These are phyloP conservation scores for Odontophorus gujanensis DNA, from an alignment of 2,113 vertebrate genomes.

Conservation along the genomic window DNA sequence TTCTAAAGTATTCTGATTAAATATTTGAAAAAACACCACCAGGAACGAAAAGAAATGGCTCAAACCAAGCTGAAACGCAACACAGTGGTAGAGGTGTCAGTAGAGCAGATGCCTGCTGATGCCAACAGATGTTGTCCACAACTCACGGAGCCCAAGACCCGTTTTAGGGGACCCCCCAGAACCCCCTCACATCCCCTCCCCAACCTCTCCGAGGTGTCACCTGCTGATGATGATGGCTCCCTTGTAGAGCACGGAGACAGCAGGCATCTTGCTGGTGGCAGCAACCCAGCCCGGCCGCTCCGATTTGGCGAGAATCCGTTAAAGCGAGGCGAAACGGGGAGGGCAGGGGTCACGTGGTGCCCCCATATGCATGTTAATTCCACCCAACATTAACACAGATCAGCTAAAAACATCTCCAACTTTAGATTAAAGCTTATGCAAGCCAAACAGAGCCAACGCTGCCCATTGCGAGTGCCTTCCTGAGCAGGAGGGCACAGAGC, in stretches of 20 bases:
- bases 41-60: fast-evolving
- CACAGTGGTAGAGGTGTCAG: fast-evolving
- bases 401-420: constrained; percentile 61
- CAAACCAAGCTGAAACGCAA: fast-evolving
- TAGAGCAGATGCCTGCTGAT: background rate
- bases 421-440: constrained; percentile 73
- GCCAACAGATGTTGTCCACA: background rate
- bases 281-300: constrained; percentile 33
- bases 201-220: fast-evolving
- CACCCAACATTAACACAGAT: constrained; percentile 68
- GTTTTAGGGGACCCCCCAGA: fast-evolving
- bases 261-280: background rate
- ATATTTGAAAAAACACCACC: fast-evolving
- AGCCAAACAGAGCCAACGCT: background rate
- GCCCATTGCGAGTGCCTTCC: background rate
- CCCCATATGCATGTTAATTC: constrained; percentile 63
- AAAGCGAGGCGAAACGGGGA: background rate
- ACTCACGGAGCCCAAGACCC: background rate
- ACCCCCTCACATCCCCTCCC: background rate
- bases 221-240: constrained; percentile 73
- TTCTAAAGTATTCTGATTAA: background rate
- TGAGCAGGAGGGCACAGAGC: background rate
- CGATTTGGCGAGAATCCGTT: constrained; percentile 16
- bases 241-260: constrained; percentile 63
- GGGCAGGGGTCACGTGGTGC: constrained; percentile 38